phyloP scores from a whole-genome alignment of 2,888 invertebrate species.

The Unio delphinus region DNA sequence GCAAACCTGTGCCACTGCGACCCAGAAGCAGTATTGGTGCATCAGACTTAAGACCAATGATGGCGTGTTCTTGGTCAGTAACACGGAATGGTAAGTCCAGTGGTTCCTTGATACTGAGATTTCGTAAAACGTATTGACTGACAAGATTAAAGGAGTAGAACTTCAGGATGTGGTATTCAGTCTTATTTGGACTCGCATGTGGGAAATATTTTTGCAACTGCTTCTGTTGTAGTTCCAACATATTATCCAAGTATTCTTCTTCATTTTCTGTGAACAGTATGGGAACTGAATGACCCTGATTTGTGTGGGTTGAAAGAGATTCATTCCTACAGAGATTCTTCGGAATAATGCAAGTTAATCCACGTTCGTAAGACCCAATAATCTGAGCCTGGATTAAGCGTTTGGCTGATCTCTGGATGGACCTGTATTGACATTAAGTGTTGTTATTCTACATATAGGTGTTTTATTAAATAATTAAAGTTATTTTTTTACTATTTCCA shows the following conservation, averaged over 20 bases:
- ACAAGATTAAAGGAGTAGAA: constrained; percentile 62
- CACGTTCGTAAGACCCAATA: constrained; percentile 19
- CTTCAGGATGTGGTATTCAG: constrained; percentile 64
- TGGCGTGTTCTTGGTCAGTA: constrained; percentile 28
- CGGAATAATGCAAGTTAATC: constrained; percentile 52
- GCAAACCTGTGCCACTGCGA: constrained; percentile 24
- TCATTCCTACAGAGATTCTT: constrained; percentile 47
- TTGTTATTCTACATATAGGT: too few species aligned
- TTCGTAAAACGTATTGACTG: constrained; percentile 25
- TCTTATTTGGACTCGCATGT: constrained; percentile 56
- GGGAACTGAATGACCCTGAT: constrained; percentile 25
- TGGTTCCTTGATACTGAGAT: constrained; percentile 1
- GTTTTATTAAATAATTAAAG: too few species aligned
- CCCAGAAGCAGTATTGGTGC: constrained; percentile 32
- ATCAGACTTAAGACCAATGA: constrained; percentile 22
- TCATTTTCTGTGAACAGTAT: constrained; percentile 46
- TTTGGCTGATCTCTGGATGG: constrained; percentile 27
- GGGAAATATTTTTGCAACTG: constrained; percentile 46
- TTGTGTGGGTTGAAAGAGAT: constrained; percentile 15
- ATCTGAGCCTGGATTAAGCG: constrained; percentile 52
- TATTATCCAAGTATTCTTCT: constrained; percentile 2
- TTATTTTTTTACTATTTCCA: too few species aligned
- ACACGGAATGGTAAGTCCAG: constrained; percentile 34
- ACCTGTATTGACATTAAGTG: constrained; percentile 1
- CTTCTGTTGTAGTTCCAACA: neutral